Base-by-base conservation (phyloP, 1,140 invertebrate genomes). In the Eueides isabella region DNA sequence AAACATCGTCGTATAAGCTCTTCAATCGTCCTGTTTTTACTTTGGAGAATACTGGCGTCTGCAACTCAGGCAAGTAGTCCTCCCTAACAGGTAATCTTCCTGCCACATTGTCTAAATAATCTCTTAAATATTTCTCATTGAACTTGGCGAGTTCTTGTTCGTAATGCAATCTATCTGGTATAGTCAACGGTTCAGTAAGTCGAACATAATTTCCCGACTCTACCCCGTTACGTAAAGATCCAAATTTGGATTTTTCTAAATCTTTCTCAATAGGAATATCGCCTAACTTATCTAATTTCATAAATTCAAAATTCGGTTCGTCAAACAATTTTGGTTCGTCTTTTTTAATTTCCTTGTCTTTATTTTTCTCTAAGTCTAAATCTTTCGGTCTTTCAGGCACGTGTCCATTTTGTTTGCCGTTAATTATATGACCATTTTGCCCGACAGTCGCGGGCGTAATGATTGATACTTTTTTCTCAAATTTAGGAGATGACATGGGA, bases 21-120 rank as follows among this genome's bases (percentile, higher is more conserved):
- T 83, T 87, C 77, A 86, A 69, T 38, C 86, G 79, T 0, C 86
- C 88, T 9, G 88, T 73, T 71, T 93, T 93, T 31, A 93, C 87
- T 81, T 93, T 94, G 3, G 92, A 83, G 69, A 93, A 93, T 44
- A 93, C 85, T 0, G 93, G 92, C 38, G 89, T 91, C 72, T 94
- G 92, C 16, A 88, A 69, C 73, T 93, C 93, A 0, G 93, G 93
- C 23, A 94, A 80, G 73, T 93, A 93, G 33, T 93, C 85, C 69
- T 93, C 90, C 79, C 84, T 91, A 0, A 91, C 88, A 1, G 86
- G 77, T 26, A 89, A 48, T 33, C 83, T 80, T 33, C 83, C 80
- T 12, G 86, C 80, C 28, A 86, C 83, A 30, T 78, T 84, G 6
- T 90, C 88, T 28, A 91, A 79, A 71, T 86, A 92, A 12, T 92